These are phyloP conservation scores for Montipora capitata DNA, from an alignment of 92 coral and sea anemone genomes.

Conservation along the genomic window DNA sequence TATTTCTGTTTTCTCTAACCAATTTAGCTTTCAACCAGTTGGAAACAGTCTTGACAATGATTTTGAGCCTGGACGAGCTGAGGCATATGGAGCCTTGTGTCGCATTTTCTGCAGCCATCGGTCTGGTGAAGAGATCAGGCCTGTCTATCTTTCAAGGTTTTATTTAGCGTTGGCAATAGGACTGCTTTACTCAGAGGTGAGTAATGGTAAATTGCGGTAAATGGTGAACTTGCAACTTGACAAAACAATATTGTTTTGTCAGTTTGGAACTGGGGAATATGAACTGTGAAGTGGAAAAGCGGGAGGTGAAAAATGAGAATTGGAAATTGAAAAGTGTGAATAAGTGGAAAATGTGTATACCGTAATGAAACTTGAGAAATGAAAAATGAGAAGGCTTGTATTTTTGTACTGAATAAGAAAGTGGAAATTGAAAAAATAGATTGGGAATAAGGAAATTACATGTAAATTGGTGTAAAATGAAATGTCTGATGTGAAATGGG, in stretches of 20 bases:
- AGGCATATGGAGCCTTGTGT: slow-evolving; percentile 96
- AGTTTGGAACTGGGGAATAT: no score
- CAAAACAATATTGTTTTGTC: no score
- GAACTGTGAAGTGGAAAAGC: not conserved
- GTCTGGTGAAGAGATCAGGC: slow-evolving; percentile 89
- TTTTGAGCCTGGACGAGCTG: slow-evolving; percentile 99
- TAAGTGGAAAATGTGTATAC: not conserved
- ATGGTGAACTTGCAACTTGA: no score
- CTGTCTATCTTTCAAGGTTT: slow-evolving; percentile 94
- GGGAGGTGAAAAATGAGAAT: not conserved
- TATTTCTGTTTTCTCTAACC: not conserved
- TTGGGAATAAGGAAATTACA: not conserved
- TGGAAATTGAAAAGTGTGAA: not conserved
- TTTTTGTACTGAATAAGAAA: not conserved
- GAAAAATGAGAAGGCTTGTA: no score
- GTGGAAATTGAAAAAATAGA: not conserved
- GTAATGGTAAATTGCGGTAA: not conserved
- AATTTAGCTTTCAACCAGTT: slow-evolving; percentile 41
- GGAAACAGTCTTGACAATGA: slow-evolving; percentile 52
- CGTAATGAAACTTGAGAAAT: no score
- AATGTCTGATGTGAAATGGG: no score
- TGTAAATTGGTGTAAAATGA: no score
- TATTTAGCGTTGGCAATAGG: slow-evolving; percentile 93
- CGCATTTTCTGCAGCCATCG: slow-evolving; percentile 97
- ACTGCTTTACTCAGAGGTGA: slow-evolving; percentile 87